phyloP scores from a whole-genome alignment of 2,888 invertebrate species.

The Molorchus minor region DNA sequence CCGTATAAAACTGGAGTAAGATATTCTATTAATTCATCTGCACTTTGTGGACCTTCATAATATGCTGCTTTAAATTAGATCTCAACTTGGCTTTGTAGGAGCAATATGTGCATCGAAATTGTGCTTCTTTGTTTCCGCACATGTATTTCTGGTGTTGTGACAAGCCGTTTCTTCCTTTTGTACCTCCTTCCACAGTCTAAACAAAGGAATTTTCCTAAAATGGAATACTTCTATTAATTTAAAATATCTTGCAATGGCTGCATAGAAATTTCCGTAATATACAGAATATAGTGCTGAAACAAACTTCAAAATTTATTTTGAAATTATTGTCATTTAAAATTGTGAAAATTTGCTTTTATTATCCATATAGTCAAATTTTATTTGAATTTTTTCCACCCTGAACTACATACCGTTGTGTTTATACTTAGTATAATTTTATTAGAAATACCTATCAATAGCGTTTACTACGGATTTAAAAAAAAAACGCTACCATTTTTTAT shows the following conservation, averaged over 20 bases:
- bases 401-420: not conserved
- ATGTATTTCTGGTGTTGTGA: conserved; percentile 29
- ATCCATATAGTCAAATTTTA: not conserved
- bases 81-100: conserved; percentile 27
- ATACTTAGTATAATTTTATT: not conserved
- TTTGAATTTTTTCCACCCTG: not conserved
- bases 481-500: too few species aligned
- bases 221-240: not conserved
- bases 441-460: not conserved
- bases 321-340: not conserved
- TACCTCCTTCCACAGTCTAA: conserved; percentile 34
- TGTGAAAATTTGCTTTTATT: not conserved
- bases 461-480: too few species aligned
- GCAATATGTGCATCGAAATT: conserved; percentile 34
- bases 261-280: not conserved
- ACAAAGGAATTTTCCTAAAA: too few species aligned
- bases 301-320: not conserved
- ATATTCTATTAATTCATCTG: not conserved
- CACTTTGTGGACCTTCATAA: not conserved
- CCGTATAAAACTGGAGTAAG: not conserved
- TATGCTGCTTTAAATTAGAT: conserved; percentile 31
- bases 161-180: conserved; percentile 33
- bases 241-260: not conserved
- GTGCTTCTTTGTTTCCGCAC: conserved; percentile 30
- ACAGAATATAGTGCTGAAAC: not conserved